Evolutionary conservation across 2,888 invertebrate genomes (phyloP).

Genomic region (Chironomus riparius): DNA sequence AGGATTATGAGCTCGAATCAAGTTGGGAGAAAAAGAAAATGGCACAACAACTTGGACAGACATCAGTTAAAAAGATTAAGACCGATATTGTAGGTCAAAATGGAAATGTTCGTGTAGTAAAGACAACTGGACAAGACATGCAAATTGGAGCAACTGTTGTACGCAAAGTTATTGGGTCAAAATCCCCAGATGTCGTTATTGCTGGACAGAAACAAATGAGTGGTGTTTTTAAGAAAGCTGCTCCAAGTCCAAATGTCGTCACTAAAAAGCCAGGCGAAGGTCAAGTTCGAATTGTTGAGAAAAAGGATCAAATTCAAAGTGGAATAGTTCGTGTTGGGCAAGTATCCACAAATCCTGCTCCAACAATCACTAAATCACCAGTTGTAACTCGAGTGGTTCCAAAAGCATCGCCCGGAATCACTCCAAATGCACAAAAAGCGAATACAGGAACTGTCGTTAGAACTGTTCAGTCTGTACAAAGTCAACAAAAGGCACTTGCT

Average conservation of each 20-base stretch:
- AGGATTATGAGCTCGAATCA: slow-evolving; percentile 23
- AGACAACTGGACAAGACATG: background rate
- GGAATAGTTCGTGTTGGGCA: slow-evolving; percentile 28
- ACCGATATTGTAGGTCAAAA: slow-evolving; percentile 4
- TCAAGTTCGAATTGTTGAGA: slow-evolving; percentile 28
- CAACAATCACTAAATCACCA: background rate
- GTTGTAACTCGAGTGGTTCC: slow-evolving; percentile 34
- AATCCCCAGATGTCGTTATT: slow-evolving; percentile 17
- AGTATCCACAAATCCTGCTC: background rate
- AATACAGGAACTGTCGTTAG: slow-evolving; percentile 10
- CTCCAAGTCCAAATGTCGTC: background rate
- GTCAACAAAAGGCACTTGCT: slow-evolving; percentile 10
- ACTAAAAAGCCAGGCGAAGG: slow-evolving; percentile 17
- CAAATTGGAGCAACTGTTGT: slow-evolving; percentile 22
- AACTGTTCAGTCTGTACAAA: slow-evolving; percentile 4
- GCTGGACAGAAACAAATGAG: slow-evolving; percentile 26
- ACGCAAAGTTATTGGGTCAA: slow-evolving; percentile 16
- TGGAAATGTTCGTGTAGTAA: slow-evolving; percentile 11
- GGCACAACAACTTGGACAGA: slow-evolving; percentile 23
- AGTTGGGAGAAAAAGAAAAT: slow-evolving; percentile 23
- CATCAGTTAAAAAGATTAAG: background rate
- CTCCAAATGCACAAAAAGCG: background rate
- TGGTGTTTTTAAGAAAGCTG: slow-evolving; percentile 22
- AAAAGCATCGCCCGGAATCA: slow-evolving; percentile 30
- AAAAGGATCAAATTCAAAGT: slow-evolving; percentile 28